Evolutionary conservation across 1,140 invertebrate species (phyloP).

Genomic region (Neodiprion lecontei): DNA sequence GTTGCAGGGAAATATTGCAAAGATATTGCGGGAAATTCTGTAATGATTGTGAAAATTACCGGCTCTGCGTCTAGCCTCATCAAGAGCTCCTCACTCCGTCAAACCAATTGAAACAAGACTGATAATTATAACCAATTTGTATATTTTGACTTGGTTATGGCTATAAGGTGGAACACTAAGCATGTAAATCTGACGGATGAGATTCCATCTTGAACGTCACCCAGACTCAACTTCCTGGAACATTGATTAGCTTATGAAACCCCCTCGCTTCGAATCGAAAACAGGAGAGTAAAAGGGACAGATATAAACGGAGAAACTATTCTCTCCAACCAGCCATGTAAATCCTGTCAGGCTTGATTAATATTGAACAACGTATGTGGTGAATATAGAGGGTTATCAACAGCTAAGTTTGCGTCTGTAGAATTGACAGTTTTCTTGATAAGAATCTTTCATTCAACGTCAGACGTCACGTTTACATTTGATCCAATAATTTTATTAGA

Average conservation of each 20-base stretch:
- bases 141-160: no score
- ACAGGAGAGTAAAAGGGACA: neutral
- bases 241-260: neutral
- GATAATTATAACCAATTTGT: no score
- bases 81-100: no score
- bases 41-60: no score
- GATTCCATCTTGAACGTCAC: no score
- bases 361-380: neutral
- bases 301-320: constrained; percentile 1
- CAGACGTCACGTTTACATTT: neutral
- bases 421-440: neutral
- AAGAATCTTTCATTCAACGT: neutral
- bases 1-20: no score
- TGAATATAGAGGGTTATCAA: neutral
- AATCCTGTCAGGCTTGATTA: neutral
- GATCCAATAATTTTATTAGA: no score
- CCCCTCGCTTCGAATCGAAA: neutral
- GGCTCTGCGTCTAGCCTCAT: no score
- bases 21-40: no score
- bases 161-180: no score
- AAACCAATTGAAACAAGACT: no score
- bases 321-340: neutral
- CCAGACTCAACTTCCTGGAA: neutral
- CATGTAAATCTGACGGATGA: no score
- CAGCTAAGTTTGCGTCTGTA: neutral